A percentile compares a stretch with the other conserved stretches of the same genome.
These are phyloP conservation scores for Rallus limicola DNA, from an alignment of 2,113 vertebrate species.

Conservation along the genomic window DNA sequence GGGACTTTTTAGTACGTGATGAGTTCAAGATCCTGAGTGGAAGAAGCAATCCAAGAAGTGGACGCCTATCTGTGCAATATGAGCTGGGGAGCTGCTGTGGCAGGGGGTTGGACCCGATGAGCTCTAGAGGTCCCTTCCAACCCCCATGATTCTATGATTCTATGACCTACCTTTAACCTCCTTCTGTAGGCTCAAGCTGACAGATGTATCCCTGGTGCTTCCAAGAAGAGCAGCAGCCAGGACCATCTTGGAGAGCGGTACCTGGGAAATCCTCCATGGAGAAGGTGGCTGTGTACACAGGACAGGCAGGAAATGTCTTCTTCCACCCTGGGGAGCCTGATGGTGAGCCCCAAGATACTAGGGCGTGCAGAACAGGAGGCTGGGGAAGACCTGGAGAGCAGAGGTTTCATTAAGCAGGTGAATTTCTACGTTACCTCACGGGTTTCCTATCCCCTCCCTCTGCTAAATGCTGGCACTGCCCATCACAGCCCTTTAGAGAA, in stretches of 20 bases:
- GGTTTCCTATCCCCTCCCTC: not conserved
- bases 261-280: not conserved
- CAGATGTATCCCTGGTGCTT: not conserved
- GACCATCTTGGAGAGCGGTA: not conserved
- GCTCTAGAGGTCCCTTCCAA: no score
- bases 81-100: no score
- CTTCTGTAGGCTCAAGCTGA: not conserved
- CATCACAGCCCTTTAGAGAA: not conserved
- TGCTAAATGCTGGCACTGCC: not conserved
- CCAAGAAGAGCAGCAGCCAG: not conserved
- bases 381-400: not conserved
- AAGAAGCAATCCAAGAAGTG: no score
- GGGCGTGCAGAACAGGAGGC: not conserved
- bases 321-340: not conserved
- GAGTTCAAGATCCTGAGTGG: no score
- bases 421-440: not conserved
- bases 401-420: not conserved
- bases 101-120: no score
- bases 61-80: no score
- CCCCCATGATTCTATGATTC: no score
- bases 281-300: not conserved
- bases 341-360: accelerated
- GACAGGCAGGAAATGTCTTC: not conserved
- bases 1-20: not conserved
- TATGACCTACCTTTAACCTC: not conserved